phyloP scores from a whole-genome alignment of 2,113 vertebrate genomes.

The Gallinago jamesoni region DNA sequence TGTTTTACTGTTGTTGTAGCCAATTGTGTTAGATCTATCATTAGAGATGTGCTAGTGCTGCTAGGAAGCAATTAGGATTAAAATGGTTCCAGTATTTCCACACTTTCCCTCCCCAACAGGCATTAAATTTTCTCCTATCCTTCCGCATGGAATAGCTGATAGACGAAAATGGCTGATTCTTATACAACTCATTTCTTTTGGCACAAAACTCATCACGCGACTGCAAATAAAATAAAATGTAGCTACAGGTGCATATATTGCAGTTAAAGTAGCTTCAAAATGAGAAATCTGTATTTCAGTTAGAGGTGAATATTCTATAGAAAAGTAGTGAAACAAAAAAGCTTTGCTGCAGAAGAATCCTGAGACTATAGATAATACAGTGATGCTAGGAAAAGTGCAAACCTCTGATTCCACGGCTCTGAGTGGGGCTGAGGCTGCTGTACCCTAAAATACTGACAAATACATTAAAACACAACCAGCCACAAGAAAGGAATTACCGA shows the following conservation, averaged over 20 bases:
- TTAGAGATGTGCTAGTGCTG: slow-evolving; percentile 3
- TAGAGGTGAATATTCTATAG: not conserved
- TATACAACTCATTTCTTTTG: not conserved
- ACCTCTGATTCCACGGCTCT: not conserved
- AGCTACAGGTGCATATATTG: not conserved
- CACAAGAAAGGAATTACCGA: not conserved
- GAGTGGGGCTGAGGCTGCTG: not conserved
- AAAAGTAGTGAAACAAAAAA: not conserved
- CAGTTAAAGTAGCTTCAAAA: not conserved
- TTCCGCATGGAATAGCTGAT: not conserved
- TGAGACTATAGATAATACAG: not conserved
- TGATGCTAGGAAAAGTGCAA: not conserved
- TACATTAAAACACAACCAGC: not conserved
- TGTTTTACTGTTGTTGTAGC: slow-evolving; percentile 16
- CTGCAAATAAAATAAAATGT: not conserved
- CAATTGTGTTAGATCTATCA: not conserved
- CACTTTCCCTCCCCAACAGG: not conserved
- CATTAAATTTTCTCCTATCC: not conserved
- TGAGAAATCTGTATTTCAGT: not conserved
- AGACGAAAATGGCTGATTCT: not conserved
- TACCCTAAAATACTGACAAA: not conserved
- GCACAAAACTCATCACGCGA: not conserved
- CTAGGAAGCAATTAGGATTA: slow-evolving; percentile 59
- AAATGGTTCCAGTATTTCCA: not conserved
- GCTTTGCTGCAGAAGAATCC: not conserved